These are phyloP conservation scores for Sphaerophoria rueppellii DNA, from an alignment of 2,888 invertebrate genomes.

Conservation along the genomic window DNA sequence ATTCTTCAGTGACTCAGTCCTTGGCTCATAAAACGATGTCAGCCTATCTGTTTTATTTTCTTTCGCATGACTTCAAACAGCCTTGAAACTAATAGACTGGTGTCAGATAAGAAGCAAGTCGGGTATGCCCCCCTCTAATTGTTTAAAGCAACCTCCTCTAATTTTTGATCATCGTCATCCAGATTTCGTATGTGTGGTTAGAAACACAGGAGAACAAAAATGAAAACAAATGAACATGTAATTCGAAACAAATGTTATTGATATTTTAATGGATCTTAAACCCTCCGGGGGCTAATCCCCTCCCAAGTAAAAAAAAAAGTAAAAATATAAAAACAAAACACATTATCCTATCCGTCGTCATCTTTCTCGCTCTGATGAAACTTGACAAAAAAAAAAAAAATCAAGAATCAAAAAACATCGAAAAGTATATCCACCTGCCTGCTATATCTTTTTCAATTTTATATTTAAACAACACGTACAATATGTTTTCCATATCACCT, in stretches of 20 bases:
- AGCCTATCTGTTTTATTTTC: too few species aligned
- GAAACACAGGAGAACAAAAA: not conserved
- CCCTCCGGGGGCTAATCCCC: slow-evolving; percentile 22
- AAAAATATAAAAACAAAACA: not conserved
- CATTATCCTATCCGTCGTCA: not conserved
- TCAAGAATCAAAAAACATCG: not conserved
- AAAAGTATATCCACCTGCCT: not conserved
- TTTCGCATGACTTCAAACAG: too few species aligned
- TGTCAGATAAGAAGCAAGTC: too few species aligned
- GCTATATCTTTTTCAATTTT: slow-evolving; percentile 8
- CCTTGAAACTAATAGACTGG: too few species aligned
- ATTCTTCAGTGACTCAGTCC: too few species aligned
- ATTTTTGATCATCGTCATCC: too few species aligned
- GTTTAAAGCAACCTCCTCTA: too few species aligned
- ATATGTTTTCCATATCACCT: slow-evolving; percentile 57
- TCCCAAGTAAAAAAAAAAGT: not conserved
- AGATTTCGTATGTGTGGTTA: too few species aligned
- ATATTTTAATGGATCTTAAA: slow-evolving; percentile 60
- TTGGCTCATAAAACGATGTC: too few species aligned
- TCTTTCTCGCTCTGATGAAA: slow-evolving; percentile 2
- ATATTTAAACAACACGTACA: slow-evolving; percentile 61
- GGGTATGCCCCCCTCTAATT: too few species aligned
- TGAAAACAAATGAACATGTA: slow-evolving; percentile 22
- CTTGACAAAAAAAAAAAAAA: slow-evolving; percentile 23
- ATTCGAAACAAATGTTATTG: slow-evolving; percentile 59